Conservation (phyloP, 2,113 vertebrate species). For the Dromiciops gliroides region DNA sequence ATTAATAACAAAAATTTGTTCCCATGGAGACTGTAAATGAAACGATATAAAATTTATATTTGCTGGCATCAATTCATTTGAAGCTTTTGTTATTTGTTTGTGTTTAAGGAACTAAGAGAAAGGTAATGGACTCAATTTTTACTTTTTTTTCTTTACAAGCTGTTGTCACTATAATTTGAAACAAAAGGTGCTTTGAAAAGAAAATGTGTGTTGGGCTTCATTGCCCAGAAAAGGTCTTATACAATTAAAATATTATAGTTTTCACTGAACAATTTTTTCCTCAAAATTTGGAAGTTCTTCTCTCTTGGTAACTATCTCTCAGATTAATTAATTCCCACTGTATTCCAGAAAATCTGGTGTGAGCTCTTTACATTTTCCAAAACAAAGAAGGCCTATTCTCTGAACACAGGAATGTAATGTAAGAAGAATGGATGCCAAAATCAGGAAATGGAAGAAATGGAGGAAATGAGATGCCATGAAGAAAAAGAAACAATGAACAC, state of each 20-base stretch:
- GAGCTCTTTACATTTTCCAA: background rate
- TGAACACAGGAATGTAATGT: background rate
- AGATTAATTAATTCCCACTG: conserved; percentile 10
- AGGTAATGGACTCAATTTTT: background rate
- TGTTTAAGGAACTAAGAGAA: background rate
- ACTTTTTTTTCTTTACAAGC: conserved; percentile 6
- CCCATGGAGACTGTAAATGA: conserved; percentile 39
- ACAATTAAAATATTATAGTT: background rate
- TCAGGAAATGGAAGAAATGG: conserved; percentile 17
- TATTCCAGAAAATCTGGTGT: background rate
- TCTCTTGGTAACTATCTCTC: conserved; percentile 23
- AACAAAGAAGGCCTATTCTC: conserved; percentile 15
- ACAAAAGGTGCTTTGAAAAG: conserved; percentile 2
- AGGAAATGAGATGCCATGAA: conserved; percentile 1
- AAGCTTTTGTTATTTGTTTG: background rate
- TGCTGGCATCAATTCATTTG: background rate
- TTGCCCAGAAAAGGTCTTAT: background rate
- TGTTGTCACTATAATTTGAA: conserved; percentile 21
- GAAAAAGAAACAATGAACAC: background rate
- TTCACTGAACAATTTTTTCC: conserved; percentile 2
- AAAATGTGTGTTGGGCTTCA: background rate
- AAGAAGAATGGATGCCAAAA: conserved; percentile 15
- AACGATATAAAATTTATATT: conserved; percentile 5
- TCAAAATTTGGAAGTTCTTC: background rate
- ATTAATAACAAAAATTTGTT: conserved; percentile 15